phyloP scores from a whole-genome alignment of 1,140 invertebrate species.

The Brachionus rotundiformis region DNA sequence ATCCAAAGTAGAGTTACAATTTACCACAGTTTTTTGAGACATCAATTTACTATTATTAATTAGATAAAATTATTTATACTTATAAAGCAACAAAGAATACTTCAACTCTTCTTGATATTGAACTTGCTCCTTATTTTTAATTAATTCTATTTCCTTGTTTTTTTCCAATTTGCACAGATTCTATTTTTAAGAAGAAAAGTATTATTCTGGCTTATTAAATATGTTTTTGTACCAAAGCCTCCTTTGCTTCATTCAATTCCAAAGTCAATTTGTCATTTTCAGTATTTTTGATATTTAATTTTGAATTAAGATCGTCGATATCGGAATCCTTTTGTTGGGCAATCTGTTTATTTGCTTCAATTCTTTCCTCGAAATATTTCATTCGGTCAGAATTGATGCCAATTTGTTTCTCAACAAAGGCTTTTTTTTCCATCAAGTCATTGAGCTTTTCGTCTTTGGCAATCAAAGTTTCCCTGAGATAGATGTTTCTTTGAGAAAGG shows the following conservation, averaged over 20 bases:
- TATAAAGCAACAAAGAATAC: neutral
- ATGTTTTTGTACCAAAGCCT: neutral
- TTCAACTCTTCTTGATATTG: conserved; percentile 5
- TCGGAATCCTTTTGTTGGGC: conserved; percentile 11
- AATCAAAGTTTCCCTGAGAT: neutral
- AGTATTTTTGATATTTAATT: neutral
- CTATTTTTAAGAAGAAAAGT: no score
- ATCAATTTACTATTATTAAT: neutral
- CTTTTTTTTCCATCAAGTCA: conserved; percentile 38
- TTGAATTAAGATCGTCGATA: conserved; percentile 28
- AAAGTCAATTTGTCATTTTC: conserved; percentile 21
- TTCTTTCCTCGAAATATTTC: conserved; percentile 34
- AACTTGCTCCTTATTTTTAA: neutral
- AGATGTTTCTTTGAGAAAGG: conserved; percentile 7
- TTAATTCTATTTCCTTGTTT: neutral
- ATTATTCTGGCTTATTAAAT: no score
- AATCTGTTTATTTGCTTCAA: conserved; percentile 18
- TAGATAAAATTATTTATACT: neutral
- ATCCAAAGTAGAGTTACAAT: neutral
- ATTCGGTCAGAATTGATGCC: conserved; percentile 23
- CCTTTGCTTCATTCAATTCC: conserved; percentile 14
- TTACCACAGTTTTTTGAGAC: neutral
- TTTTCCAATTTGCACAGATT: conserved; percentile 29
- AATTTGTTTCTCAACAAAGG: conserved; percentile 29
- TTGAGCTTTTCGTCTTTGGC: conserved; percentile 33